Evolutionary conservation across 2,113 vertebrate genomes (phyloP), one percentile per base, ranked within the genome.

Genomic region (Ptilonorhynchus violaceus): DNA sequence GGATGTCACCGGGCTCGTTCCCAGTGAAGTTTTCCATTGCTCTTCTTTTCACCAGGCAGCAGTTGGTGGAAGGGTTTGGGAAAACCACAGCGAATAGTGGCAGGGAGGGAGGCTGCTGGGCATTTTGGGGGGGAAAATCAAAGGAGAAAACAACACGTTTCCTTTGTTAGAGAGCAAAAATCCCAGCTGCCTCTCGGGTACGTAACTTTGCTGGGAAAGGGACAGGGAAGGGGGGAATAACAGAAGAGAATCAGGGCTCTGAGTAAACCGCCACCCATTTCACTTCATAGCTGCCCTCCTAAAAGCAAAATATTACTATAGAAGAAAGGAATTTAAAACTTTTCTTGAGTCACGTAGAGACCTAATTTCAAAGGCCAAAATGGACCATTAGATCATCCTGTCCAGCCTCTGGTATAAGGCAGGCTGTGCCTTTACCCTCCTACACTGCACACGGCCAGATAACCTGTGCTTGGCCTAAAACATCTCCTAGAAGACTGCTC

Each of bases 291-390:
- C 66, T 25, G 15, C 22, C 21, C 8, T 37, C 75, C 42, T 59
- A 46, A 66, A 86, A 80, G 42, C 27, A 64, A 93, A 89, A 46
- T 78, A 81, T 59, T 86, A 75, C 72, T 44, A 6, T 17, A 73
- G 85, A 63, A 86, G 85, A 93, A 94, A 72, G 55, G 79, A 88
- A 96, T 84, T 78, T 47, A 25, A 85, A 88, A 31, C 49, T 87
- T 86, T 12, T 44, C 76, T 75, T 3, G 3, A 62, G 44, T 82
- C 58, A 41, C 13, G 13, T 13, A 52, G n/a, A 58, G 44, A 63
- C 20, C 15, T 75, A 41, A 44, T 56, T 93, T 82, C 44, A 39
- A 72, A 58, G 46, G 70, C 44, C 60, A 78, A 63, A 94, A 64
- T 4, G 33, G 47, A 41, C 25, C 22, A 11, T 89, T 55, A 82